Base-by-base conservation (phyloP, 1,140 invertebrate genomes). In the Panonychus citri region DNA sequence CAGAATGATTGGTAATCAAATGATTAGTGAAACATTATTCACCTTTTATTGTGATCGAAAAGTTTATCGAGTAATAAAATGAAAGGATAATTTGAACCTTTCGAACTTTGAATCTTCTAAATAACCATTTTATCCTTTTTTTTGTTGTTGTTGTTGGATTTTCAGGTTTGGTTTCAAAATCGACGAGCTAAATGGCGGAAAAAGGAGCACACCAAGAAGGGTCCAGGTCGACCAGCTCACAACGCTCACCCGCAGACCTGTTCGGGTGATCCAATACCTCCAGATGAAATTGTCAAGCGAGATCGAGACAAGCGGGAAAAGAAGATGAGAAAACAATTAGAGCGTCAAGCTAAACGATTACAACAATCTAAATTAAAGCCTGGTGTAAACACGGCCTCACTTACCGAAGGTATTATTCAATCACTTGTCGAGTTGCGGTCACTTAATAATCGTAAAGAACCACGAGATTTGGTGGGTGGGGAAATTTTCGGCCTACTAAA, bases 101-200 rank as follows among this genome's bases (percentile, higher is more conserved):
- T n/a, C n/a, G n/a, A n/a, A n/a, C n/a, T n/a, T n/a, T n/a, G n/a
- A n/a, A n/a, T n/a, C n/a, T n/a, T n/a, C n/a, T n/a, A n/a, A n/a
- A n/a, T n/a, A n/a, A n/a, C n/a, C n/a, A n/a, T 21, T 25, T 55
- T 49, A 50, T 52, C 56, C 13, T 39, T 48, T 26, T 19, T 37
- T 56, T 54, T 28, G 50, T 46, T 61, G 58, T 58, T 56, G 26
- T 60, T 57, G 77, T 21, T 19, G 2, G 43, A n/a, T 46, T 1
- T 21, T 26, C 74, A 98, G 93, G 94, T 97, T 57, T 96, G 93
- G 91, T 98, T 99, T 73, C 95, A 99, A 76, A 99, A 99, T 73
- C 78, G 94, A 52, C 76, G 94, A 54, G 94, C 94, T 17, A 98
- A 98, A 73, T 98, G 93, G 88, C 77, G 93, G 56, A 97, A 97